A percentile compares a stretch with the other conserved stretches of the same genome.
Evolutionary conservation across 2,888 invertebrate species (phyloP).

Genomic region (Morpho deidamia): DNA sequence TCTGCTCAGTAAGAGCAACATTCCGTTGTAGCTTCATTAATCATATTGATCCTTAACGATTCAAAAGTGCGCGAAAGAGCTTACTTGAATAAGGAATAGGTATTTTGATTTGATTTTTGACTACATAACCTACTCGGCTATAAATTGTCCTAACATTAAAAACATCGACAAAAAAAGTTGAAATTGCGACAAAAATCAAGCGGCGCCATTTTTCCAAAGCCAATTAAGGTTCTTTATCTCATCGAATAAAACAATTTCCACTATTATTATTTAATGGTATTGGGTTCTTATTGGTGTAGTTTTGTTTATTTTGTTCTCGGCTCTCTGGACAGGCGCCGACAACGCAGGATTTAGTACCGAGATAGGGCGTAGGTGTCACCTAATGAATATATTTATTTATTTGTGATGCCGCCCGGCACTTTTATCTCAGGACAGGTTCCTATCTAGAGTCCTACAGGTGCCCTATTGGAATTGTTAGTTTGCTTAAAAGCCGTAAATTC

Average conservation of each 20-base stretch:
- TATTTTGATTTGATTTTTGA: too few relatives aligned
- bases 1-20: too few relatives aligned
- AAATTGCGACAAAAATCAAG: neutral
- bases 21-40: too few relatives aligned
- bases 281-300: constrained; percentile 38
- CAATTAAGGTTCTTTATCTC: constrained; percentile 27
- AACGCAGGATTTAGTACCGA: constrained; percentile 69
- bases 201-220: constrained; percentile 19
- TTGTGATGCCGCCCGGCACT: constrained; percentile 55
- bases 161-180: too few relatives aligned
- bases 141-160: too few relatives aligned
- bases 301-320: constrained; percentile 44
- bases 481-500: constrained; percentile 23
- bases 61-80: too few relatives aligned
- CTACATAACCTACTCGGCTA: too few relatives aligned
- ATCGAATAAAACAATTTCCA: constrained; percentile 28
- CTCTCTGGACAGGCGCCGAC: constrained; percentile 61
- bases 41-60: too few relatives aligned
- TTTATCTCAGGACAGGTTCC: constrained; percentile 57
- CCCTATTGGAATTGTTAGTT: constrained; percentile 27
- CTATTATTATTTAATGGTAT: constrained; percentile 30
- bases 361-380: constrained; percentile 75
- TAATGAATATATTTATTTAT: constrained; percentile 78
- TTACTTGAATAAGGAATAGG: too few relatives aligned
- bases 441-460: constrained; percentile 33